Conservation (phyloP, 2,888 invertebrate genomes). For the Saturnia pavonia region DNA sequence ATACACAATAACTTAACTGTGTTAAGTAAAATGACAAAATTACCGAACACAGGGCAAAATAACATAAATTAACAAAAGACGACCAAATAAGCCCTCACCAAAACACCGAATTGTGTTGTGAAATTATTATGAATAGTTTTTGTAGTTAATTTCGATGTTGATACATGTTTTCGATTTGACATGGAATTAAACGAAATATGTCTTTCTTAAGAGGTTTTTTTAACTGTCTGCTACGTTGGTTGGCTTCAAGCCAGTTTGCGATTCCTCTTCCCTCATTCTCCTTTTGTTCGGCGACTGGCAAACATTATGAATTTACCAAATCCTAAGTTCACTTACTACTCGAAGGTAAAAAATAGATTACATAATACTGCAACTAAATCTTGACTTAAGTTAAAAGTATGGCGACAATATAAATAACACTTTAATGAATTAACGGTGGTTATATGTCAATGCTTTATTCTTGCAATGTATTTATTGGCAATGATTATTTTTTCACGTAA, state of each 20-base stretch:
- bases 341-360: no score
- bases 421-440: no score
- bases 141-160: background rate
- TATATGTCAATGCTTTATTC: no score
- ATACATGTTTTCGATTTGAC: background rate
- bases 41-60: background rate
- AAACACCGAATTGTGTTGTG: no score
- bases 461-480: no score
- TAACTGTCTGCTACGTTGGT: slow-evolving; percentile 6
- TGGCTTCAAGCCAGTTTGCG: slow-evolving; percentile 1
- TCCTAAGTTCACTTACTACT: background rate
- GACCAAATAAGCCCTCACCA: background rate
- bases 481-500: no score
- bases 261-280: background rate
- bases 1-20: no score
- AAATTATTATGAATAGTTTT: background rate
- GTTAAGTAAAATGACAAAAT: no score
- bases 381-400: background rate
- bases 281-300: background rate
- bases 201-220: background rate
- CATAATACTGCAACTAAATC: background rate
- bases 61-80: background rate
- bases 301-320: background rate
- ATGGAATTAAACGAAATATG: background rate
- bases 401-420: background rate